phyloP scores from a whole-genome alignment of 2,797 vertebrate genomes.

The Vipera latastei region DNA sequence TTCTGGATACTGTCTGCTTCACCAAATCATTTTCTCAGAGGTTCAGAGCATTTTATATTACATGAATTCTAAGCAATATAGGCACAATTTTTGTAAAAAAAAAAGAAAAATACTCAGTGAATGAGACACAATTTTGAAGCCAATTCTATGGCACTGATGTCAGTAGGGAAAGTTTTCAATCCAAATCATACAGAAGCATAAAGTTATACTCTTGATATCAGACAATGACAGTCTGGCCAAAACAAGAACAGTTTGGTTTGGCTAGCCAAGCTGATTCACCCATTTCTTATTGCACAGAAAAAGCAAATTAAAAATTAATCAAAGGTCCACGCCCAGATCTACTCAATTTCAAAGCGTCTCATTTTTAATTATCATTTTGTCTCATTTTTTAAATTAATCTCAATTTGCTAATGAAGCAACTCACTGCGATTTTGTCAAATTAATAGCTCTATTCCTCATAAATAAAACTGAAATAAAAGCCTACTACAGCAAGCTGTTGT shows the following conservation, averaged over 20 bases:
- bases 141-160: not conserved
- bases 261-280: constrained; percentile 9
- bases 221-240: not conserved
- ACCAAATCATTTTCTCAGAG: not conserved
- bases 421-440: not conserved
- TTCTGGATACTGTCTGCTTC: not conserved
- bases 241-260: constrained; percentile 1
- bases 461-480: not conserved
- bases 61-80: not conserved
- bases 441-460: not conserved
- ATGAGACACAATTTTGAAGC: not conserved
- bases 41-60: not conserved
- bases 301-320: constrained; percentile 15
- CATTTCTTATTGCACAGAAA: not conserved
- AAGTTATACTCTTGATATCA: not conserved
- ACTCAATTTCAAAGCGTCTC: not conserved
- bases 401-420: not conserved
- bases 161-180: not conserved
- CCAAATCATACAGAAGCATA: not conserved
- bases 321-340: constrained; percentile 6
- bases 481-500: not conserved
- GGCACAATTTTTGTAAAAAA: not conserved
- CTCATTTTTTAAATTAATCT: not conserved
- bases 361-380: constrained; percentile 5
- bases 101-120: not conserved